Base-by-base conservation (phyloP, 1,140 invertebrate species). In the Rhopalosiphum padi region DNA sequence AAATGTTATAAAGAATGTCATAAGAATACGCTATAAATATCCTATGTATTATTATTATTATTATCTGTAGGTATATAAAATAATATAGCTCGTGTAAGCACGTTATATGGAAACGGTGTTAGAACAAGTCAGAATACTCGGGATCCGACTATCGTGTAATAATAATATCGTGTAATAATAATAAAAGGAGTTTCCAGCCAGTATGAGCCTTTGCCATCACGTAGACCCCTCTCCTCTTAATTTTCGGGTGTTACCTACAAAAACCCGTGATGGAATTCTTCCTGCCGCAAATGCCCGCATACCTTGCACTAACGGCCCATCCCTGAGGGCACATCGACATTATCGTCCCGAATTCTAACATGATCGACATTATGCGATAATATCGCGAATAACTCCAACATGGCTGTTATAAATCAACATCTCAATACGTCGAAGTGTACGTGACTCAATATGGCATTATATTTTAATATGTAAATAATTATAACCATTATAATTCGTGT, bases 341-440 rank as follows among this genome's bases (percentile, higher is more conserved):
- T 41, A 93, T 86, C 82, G 48, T 83, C 82, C 48, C 48, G 48
- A 93, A 93, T 93, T 93, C 91, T 93, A 53, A 85, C 91, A 93
- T 93, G 91, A 93, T 93, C 91, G 91, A 93, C 91, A 93, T 86
- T 93, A 85, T 85, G 82, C 91, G 48, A 93, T 93, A 85, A 93
- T 93, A 93, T 85, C 91, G 82, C 37, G 91, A 93, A 93, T 93
- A 93, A 93, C 91, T 93, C 48, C 48, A 85, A 93, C 77, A 85
- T 25, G 82, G 48, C 48, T 41, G 77, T 51, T 55, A 93, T 93
- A 93, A 93, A 93, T 93, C 91, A 93, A 93, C 91, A 93, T 92
- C n/a, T 85, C n/a, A 86, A 93, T 85, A 85, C 85, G 9, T 51
- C 68, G 30, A 91, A n/a, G 43, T 51, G 46, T 82, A 83, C 46